phyloP scores from a whole-genome alignment of 2,797 vertebrate species.

The Schizopygopsis pylzovi region DNA sequence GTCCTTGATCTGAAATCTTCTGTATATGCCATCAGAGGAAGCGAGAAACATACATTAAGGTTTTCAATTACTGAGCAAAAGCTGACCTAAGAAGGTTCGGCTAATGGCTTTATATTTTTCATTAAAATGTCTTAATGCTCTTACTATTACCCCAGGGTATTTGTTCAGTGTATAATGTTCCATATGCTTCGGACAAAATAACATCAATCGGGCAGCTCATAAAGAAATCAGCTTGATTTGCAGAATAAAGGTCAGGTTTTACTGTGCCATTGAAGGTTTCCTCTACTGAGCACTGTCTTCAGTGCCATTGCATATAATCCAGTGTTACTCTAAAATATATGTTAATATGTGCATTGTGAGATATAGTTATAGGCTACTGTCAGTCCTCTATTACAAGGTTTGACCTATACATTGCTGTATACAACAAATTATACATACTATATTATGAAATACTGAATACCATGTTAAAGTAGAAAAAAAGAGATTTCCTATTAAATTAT shows the following conservation, averaged over 20 bases:
- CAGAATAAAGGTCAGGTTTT: slow-evolving; percentile 82
- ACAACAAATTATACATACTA: neutral
- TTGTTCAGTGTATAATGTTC: slow-evolving; percentile 73
- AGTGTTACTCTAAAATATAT: neutral
- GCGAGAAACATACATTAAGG: slow-evolving; percentile 54
- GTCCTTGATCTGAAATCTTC: slow-evolving; percentile 45
- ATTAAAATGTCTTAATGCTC: slow-evolving; percentile 81
- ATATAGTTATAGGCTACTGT: neutral
- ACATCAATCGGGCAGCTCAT: slow-evolving; percentile 78
- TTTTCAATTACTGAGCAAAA: slow-evolving; percentile 69
- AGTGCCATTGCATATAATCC: neutral
- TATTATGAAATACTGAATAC: neutral
- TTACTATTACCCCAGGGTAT: slow-evolving; percentile 76
- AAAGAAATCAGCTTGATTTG: slow-evolving; percentile 80
- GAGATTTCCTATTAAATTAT: neutral
- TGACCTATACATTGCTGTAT: slow-evolving; percentile 28
- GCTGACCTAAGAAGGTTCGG: slow-evolving; percentile 64
- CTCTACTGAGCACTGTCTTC: slow-evolving; percentile 54
- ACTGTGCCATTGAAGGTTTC: slow-evolving; percentile 69
- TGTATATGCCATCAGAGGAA: slow-evolving; percentile 16
- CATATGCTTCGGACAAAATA: slow-evolving; percentile 78
- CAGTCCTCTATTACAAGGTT: slow-evolving; percentile 1
- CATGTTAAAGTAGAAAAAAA: slow-evolving; percentile 26
- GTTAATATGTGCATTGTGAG: neutral
- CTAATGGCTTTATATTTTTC: slow-evolving; percentile 74